phyloP scores from a whole-genome alignment of 2,888 invertebrate species.

The Campopleginae sp. region DNA sequence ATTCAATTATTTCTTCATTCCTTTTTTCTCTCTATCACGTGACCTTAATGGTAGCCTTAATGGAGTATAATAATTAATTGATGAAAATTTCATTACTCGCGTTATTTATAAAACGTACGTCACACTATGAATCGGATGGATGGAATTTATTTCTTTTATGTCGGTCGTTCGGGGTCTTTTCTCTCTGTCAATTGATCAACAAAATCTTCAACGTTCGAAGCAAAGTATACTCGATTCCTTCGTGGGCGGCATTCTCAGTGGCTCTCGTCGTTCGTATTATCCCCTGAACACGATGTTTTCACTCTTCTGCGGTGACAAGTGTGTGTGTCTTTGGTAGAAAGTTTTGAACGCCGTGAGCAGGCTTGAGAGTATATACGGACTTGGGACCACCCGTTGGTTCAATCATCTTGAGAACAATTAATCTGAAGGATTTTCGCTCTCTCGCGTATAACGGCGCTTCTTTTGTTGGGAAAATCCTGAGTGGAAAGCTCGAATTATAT shows the following conservation, averaged over 20 bases:
- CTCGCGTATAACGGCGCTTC: constrained; percentile 15
- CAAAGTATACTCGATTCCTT: neutral
- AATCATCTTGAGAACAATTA: constrained; percentile 49
- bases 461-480: neutral
- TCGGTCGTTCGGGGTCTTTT: neutral
- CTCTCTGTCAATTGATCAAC: neutral
- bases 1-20: neutral
- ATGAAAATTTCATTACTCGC: neutral
- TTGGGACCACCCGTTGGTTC: constrained; percentile 15
- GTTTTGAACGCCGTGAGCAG: constrained; percentile 3
- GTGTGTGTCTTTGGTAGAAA: constrained; percentile 11
- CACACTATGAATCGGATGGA: neutral
- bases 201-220: neutral
- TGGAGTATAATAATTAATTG: neutral
- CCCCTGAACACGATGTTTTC: constrained; percentile 20
- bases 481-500: constrained; percentile 1
- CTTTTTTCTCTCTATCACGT: neutral
- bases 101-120: constrained; percentile 1
- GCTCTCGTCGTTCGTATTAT: constrained; percentile 9
- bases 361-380: neutral
- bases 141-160: neutral
- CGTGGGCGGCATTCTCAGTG: neutral
- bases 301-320: constrained; percentile 30
- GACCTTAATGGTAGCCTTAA: no score
- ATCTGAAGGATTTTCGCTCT: constrained; percentile 25